Evolutionary conservation across 1,140 invertebrate species (phyloP).

Genomic region (Samia ricini): DNA sequence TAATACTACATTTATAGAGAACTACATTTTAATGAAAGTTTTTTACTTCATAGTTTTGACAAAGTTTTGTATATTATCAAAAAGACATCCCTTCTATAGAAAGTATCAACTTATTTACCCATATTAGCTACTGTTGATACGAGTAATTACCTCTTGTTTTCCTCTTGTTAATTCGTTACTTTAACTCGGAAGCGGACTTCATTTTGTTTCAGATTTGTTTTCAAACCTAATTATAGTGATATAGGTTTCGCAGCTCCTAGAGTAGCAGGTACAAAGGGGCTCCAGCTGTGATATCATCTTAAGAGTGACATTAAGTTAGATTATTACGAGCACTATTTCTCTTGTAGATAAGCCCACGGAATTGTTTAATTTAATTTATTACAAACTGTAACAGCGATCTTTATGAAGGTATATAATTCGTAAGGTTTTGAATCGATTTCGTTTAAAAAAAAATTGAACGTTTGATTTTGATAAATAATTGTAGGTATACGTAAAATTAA

Average conservation of each 20-base stretch:
- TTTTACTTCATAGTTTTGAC: background rate
- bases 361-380: constrained; percentile 30
- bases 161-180: constrained; percentile 1
- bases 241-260: constrained; percentile 23
- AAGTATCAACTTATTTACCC: background rate
- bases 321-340: constrained; percentile 32
- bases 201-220: constrained; percentile 26
- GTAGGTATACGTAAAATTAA: too few species aligned
- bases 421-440: background rate
- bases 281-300: constrained; percentile 30
- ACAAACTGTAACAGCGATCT: background rate
- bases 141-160: constrained; percentile 5
- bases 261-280: constrained; percentile 25
- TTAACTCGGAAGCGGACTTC: constrained; percentile 1
- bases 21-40: too few species aligned
- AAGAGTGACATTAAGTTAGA: constrained; percentile 31
- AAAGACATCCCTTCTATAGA: too few species aligned
- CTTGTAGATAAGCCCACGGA: constrained; percentile 28
- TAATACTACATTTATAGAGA: too few species aligned
- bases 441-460: too few species aligned
- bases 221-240: constrained; percentile 28
- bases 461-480: too few species aligned
- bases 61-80: background rate
- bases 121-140: background rate
- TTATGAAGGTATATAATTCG: background rate